These are phyloP conservation scores for Opisthocomus hoazin DNA, from an alignment of 2,113 vertebrate species.

Conservation along the genomic window DNA sequence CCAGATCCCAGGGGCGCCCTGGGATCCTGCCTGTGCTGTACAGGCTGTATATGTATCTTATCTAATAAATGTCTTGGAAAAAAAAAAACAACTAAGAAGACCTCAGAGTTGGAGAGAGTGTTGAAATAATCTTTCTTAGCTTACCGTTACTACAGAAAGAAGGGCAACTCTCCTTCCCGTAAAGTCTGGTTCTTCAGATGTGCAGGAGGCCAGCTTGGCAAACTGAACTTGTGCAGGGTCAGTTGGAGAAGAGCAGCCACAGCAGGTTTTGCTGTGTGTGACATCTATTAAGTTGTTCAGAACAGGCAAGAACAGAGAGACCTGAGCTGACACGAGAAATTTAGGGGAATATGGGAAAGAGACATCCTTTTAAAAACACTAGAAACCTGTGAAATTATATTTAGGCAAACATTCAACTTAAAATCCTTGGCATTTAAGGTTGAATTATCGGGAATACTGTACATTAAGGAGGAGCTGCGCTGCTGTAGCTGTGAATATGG, in stretches of 20 bases:
- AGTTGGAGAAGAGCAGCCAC: neutral
- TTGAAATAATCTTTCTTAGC: neutral
- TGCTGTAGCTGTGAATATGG: neutral
- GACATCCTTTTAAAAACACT: neutral
- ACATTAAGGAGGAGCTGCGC: neutral
- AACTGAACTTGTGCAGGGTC: neutral
- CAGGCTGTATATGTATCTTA: neutral
- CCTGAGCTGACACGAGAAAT: neutral
- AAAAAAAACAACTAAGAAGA: neutral
- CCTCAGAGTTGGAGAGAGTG: neutral
- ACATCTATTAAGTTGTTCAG: neutral
- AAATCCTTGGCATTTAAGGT: neutral
- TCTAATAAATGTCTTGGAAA: neutral
- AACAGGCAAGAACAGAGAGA: neutral
- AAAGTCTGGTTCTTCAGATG: neutral
- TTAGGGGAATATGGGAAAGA: neutral
- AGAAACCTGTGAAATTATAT: neutral
- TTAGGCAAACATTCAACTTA: neutral
- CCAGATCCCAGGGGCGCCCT: neutral
- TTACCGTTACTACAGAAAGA: neutral
- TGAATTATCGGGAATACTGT: neutral
- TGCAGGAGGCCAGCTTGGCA: neutral
- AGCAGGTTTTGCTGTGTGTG: neutral
- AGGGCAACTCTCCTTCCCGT: neutral
- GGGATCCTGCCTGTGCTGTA: neutral